These are phyloP conservation scores for Symphodus melops DNA, from an alignment of 2,113 vertebrate species.

Conservation along the genomic window DNA sequence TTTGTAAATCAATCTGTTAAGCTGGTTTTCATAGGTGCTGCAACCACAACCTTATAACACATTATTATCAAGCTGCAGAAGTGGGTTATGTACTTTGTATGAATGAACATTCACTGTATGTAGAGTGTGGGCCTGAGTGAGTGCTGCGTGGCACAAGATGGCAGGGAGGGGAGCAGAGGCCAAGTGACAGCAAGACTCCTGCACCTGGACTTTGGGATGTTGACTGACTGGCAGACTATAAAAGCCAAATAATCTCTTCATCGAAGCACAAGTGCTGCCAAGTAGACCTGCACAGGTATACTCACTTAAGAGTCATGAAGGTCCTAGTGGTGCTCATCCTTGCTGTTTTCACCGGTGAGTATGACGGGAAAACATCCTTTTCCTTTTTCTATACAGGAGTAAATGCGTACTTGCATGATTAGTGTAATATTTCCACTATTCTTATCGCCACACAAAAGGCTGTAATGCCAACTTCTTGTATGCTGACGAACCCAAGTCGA, in stretches of 20 bases:
- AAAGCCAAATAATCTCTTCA: conserved; percentile 47
- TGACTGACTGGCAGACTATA: conserved; percentile 65
- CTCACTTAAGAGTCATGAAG: conserved; percentile 70
- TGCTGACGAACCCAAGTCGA: conserved; percentile 81
- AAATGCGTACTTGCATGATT: rapidly evolving
- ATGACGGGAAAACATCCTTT: neutral
- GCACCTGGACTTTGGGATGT: conserved; percentile 76
- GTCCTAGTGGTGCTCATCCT: conserved; percentile 66
- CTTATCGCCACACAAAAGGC: conserved; percentile 64
- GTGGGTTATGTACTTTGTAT: too few species aligned
- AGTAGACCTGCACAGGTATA: conserved; percentile 57
- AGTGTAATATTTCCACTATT: neutral
- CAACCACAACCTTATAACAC: too few species aligned
- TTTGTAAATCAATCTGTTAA: too few species aligned
- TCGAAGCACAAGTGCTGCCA: conserved; percentile 46
- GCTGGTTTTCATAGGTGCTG: too few species aligned
- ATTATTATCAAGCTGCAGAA: neutral
- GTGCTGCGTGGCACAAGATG: conserved; percentile 11
- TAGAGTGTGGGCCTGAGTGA: neutral
- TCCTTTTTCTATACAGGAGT: neutral
- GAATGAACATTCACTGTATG: too few species aligned
- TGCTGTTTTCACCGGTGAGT: conserved; percentile 73
- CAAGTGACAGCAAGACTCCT: conserved; percentile 70
- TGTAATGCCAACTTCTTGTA: conserved; percentile 83
- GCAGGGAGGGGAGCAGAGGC: conserved; percentile 39